phyloP scores from a whole-genome alignment of 2,888 invertebrate species.

The Mallateleia sp. region DNA sequence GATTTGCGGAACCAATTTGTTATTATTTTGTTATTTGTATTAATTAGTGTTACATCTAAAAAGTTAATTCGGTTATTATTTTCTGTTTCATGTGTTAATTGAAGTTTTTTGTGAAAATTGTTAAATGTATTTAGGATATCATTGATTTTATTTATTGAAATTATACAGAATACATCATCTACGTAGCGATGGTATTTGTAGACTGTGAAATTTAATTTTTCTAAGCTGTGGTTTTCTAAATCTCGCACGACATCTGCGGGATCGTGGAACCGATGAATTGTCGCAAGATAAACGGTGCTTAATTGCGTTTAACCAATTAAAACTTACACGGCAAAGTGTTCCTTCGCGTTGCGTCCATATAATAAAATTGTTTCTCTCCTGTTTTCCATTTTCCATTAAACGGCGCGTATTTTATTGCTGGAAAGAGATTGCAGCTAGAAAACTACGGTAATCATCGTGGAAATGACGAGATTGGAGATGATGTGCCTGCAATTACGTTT shows the following conservation, averaged over 20 bases:
- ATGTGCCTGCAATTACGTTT: slow-evolving; percentile 12
- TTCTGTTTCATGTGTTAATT: no score
- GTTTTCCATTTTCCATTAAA: slow-evolving; percentile 51
- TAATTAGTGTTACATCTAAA: no score
- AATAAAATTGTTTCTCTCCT: slow-evolving; percentile 42
- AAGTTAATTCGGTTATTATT: no score
- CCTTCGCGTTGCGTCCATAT: neutral
- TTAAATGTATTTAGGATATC: no score
- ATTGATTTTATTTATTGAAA: no score
- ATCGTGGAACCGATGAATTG: slow-evolving; percentile 38
- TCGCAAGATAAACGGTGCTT: slow-evolving; percentile 40
- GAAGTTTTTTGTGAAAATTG: no score
- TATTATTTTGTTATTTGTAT: no score
- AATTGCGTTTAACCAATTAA: slow-evolving; percentile 45
- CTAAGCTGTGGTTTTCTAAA: no score
- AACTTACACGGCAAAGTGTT: slow-evolving; percentile 3
- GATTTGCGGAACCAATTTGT: no score
- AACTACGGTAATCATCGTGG: slow-evolving; percentile 33
- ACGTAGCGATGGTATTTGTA: no score
- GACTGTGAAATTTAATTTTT: no score
- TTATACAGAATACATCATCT: no score
- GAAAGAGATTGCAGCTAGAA: slow-evolving; percentile 40
- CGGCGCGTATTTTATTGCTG: slow-evolving; percentile 36
- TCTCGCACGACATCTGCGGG: slow-evolving; percentile 46
- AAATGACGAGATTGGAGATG: slow-evolving; percentile 29